Evolutionary conservation across 2,797 vertebrate species (phyloP).

Genomic region (Ctenosaura bakeri): DNA sequence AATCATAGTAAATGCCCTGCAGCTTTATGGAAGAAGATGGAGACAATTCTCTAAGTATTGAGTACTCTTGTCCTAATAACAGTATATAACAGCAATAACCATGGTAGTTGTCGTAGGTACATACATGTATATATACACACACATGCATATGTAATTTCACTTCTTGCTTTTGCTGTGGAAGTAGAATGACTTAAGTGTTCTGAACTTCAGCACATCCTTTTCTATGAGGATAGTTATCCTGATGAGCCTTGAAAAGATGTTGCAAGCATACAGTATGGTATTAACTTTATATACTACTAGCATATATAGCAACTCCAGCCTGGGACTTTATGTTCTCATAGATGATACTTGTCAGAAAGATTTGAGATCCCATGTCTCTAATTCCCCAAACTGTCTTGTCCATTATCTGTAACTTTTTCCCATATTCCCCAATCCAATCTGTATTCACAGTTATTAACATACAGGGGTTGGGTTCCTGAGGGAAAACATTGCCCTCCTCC

Average conservation of each 20-base stretch:
- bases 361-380: no score
- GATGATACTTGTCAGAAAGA: no score
- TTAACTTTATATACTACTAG: no score
- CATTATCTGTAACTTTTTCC: no score
- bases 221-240: not conserved
- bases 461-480: no score
- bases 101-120: not conserved
- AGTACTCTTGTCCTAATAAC: not conserved
- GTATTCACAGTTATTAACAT: no score
- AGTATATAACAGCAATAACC: not conserved
- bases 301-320: no score
- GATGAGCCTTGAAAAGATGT: not conserved
- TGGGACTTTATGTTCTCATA: no score
- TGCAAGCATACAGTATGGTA: no score
- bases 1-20: not conserved
- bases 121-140: not conserved
- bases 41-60: not conserved
- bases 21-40: constrained; percentile 12
- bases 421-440: no score
- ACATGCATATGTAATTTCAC: not conserved
- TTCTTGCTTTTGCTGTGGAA: not conserved
- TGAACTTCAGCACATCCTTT: not conserved
- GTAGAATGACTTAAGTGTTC: not conserved
- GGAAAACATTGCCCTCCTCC: no score
- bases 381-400: no score